Conservation (phyloP, 2,888 invertebrate genomes). For the Pandemis heparana region DNA sequence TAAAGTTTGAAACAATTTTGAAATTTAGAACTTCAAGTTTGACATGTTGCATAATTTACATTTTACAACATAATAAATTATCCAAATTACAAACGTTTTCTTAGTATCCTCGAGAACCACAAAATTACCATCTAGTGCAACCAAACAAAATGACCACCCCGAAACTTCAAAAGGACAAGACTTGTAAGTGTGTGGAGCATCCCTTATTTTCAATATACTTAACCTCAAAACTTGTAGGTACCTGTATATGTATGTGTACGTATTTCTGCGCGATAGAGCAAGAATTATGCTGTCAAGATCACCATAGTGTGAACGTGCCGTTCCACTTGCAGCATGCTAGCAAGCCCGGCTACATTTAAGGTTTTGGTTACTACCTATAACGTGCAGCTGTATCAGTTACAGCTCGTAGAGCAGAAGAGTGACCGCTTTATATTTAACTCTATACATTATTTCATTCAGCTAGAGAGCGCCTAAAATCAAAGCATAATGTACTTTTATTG, state of each 20-base stretch:
- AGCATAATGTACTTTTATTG: too few relatives aligned
- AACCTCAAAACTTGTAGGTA: not conserved
- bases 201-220: not conserved
- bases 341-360: too few relatives aligned
- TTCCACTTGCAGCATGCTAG: too few relatives aligned
- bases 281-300: not conserved
- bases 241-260: too few relatives aligned
- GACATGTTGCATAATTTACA: slow-evolving; percentile 53
- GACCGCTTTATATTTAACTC: too few relatives aligned
- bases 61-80: slow-evolving; percentile 52
- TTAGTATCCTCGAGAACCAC: slow-evolving; percentile 48
- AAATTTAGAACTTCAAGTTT: slow-evolving; percentile 61
- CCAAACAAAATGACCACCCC: slow-evolving; percentile 65
- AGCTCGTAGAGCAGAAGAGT: too few relatives aligned
- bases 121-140: slow-evolving; percentile 42
- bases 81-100: slow-evolving; percentile 64
- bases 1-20: slow-evolving; percentile 46
- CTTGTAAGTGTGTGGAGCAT: slow-evolving; percentile 59
- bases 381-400: too few relatives aligned
- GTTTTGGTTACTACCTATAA: too few relatives aligned
- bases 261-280: too few relatives aligned
- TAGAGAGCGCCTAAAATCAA: too few relatives aligned
- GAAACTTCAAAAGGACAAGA: slow-evolving; percentile 72
- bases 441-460: too few relatives aligned
- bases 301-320: too few relatives aligned